These are phyloP conservation scores for Parnassius apollo DNA, from an alignment of 2,888 invertebrate species.

Conservation along the genomic window DNA sequence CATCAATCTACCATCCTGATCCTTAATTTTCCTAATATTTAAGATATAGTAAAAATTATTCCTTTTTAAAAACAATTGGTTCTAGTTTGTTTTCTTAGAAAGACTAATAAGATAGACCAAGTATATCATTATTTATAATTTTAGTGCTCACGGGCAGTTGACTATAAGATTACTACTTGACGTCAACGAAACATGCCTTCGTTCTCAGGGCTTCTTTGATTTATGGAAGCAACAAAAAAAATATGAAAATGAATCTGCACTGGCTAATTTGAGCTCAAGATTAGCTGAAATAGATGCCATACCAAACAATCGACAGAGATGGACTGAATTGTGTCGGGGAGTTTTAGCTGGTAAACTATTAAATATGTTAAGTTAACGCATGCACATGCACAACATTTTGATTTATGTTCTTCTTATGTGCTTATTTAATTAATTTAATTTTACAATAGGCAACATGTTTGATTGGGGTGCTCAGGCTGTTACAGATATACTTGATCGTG, in stretches of 20 bases:
- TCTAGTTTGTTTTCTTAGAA: no score
- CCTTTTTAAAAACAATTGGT: no score
- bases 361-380: not conserved
- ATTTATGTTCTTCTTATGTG: not conserved
- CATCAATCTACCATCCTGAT: no score
- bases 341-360: slow-evolving; percentile 81
- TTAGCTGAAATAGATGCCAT: slow-evolving; percentile 86
- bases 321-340: slow-evolving; percentile 84
- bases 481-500: slow-evolving; percentile 92
- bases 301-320: slow-evolving; percentile 77
- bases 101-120: not conserved
- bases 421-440: slow-evolving; percentile 16
- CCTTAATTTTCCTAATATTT: no score
- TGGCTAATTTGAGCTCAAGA: slow-evolving; percentile 84
- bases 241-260: slow-evolving; percentile 91
- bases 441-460: slow-evolving; percentile 92
- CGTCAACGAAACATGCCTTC: slow-evolving; percentile 94
- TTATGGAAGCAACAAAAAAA: slow-evolving; percentile 92
- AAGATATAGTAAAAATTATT: no score
- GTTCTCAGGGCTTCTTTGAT: slow-evolving; percentile 95
- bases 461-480: slow-evolving; percentile 98
- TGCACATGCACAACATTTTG: not conserved
- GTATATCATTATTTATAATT: slow-evolving; percentile 42
- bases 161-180: slow-evolving; percentile 95
- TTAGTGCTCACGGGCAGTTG: slow-evolving; percentile 87